Conservation (phyloP, 2,113 vertebrate species). For the Xenopus tropicalis region UCB_Xtro_10.0 CM004445.2:43967001-43967500, state of each 20-base stretch:
- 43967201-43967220: not conserved
- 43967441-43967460: conserved; percentile 52
- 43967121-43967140: too few species aligned
- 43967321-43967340: not conserved
- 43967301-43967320: conserved; percentile 1
- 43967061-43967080: too few species aligned
- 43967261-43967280: not conserved
- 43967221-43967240: not conserved
- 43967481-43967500: conserved; percentile 40
- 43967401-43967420: conserved; percentile 41
- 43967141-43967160: too few species aligned
- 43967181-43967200: not conserved
- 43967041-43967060: too few species aligned
- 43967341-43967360: not conserved
- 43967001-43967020: too few species aligned
- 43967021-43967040: too few species aligned
- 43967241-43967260: not conserved
- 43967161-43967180: not conserved
- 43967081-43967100: too few species aligned
- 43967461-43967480: conserved; percentile 49
- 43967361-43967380: conserved; percentile 32
- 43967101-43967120: too few species aligned
- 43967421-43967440: conserved; percentile 49
- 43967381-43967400: conserved; percentile 33
- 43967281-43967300: conserved; percentile 11